Base-by-base conservation (phyloP, 2,888 invertebrate species). In the Stenodema calcarata region DNA sequence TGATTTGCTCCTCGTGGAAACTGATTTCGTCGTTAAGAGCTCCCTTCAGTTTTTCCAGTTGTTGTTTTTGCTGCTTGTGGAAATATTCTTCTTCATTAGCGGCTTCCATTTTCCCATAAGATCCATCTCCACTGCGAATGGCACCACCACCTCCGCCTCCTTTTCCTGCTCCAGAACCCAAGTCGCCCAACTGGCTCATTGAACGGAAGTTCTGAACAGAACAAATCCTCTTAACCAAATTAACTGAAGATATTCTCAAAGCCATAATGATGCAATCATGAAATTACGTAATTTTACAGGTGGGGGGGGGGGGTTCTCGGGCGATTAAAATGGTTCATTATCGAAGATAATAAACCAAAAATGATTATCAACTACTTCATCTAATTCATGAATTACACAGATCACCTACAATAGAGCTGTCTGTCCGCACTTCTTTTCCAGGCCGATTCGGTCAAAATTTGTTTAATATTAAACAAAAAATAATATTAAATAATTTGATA, bases 21-120 rank as follows among this genome's bases (percentile, higher is more conserved):
- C 93, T 92, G 76, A 96, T 95, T 92, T 97, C 97, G 89, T 95
- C 94, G 89, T 94, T 93, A 88, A 97, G 92, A 89, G 95, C 95
- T 9, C 92, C 91, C 90, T 95, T 95, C 89, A 97, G 90, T 89
- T 94, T 93, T 2, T 92, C 90, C 81, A 97, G 90, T 90, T 97
- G 97, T 89, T 96, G 94, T 90, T 92, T 93, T 96, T 97, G 96
- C 97, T 97, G 93, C 90, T 94, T 96, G 90, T 96, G 95, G 91
- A 98, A 98, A 91, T 95, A 98, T 91, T 97, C 95, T 89, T 98
- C 98, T 91, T 98, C 98, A 42, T 94, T 93, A 0, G 96, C 98
- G 79, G 96, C 96, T 92, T 97, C 97, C 93, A 95, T 94, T 91
- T 96, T 97, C 27, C 97, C 98, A 90, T 98, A 97, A 69, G 95